These are phyloP conservation scores for Allygus modestus DNA, from an alignment of 2,888 invertebrate species.

Conservation along the genomic window DNA sequence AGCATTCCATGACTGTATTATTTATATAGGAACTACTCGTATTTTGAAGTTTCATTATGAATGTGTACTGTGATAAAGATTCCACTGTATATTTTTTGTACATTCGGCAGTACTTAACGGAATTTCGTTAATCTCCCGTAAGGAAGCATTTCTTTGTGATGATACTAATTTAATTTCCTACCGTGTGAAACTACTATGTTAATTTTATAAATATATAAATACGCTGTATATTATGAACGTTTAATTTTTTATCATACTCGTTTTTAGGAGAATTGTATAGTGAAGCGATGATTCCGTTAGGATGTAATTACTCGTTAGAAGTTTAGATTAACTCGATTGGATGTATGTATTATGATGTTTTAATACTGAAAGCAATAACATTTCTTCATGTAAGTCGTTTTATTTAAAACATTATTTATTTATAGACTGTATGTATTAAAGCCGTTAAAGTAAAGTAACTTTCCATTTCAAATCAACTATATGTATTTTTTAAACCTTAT, in stretches of 20 bases:
- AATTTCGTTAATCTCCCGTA: slow-evolving; percentile 31
- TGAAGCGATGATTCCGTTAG: slow-evolving; percentile 40
- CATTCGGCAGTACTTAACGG: slow-evolving; percentile 62
- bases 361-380: slow-evolving; percentile 54
- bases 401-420: slow-evolving; percentile 51
- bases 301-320: slow-evolving; percentile 49
- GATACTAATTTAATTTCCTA: slow-evolving; percentile 50
- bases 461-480: not conserved
- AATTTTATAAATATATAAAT: slow-evolving; percentile 60
- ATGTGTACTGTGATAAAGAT: slow-evolving; percentile 70
- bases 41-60: slow-evolving; percentile 61
- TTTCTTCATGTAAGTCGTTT: not conserved
- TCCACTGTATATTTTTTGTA: slow-evolving; percentile 63
- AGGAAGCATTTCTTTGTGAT: slow-evolving; percentile 47
- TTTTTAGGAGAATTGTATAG: slow-evolving; percentile 47
- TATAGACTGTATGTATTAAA: slow-evolving; percentile 11
- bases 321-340: slow-evolving; percentile 40
- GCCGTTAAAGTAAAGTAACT: not conserved
- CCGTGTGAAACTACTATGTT: slow-evolving; percentile 43
- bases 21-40: slow-evolving; percentile 41
- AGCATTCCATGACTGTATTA: slow-evolving; percentile 39
- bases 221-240: slow-evolving; percentile 46
- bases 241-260: not conserved
- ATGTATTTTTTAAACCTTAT: no score
- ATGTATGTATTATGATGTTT: slow-evolving; percentile 50